Evolutionary conservation across 2,113 vertebrate genomes (phyloP).

Genomic region (Leuciscus idus): DNA sequence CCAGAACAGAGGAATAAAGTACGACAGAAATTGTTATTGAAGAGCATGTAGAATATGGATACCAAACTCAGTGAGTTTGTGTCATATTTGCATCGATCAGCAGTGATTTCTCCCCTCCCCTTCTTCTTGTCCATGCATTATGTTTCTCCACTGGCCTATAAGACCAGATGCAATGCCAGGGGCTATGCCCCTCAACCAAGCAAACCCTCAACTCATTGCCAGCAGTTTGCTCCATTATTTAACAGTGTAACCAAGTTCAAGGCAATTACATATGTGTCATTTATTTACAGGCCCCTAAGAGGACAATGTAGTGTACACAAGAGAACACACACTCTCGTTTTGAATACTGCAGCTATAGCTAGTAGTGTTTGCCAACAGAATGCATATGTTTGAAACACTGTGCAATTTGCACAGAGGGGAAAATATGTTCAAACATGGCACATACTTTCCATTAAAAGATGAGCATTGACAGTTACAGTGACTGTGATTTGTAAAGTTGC

Average conservation of each 20-base stretch:
- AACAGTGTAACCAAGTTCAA: conserved; percentile 57
- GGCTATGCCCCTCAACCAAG: conserved; percentile 56
- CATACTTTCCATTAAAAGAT: neutral
- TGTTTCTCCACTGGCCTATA: conserved; percentile 54
- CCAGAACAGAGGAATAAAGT: neutral
- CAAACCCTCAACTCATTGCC: conserved; percentile 57
- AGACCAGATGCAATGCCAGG: conserved; percentile 60
- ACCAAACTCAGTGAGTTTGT: neutral
- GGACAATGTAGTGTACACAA: conserved; percentile 51
- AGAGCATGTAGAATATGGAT: neutral
- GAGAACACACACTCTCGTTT: conserved; percentile 46
- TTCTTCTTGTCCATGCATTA: conserved; percentile 42
- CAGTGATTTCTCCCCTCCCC: conserved; percentile 9
- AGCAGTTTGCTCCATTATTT: conserved; percentile 60
- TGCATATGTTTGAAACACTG: conserved; percentile 41
- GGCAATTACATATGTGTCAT: conserved; percentile 57
- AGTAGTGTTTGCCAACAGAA: conserved; percentile 37
- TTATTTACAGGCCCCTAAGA: conserved; percentile 51
- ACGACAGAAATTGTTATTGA: neutral
- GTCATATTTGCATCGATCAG: conserved; percentile 30
- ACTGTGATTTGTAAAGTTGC: neutral
- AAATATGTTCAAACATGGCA: conserved; percentile 17
- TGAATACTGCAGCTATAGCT: conserved; percentile 41
- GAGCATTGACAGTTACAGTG: neutral
- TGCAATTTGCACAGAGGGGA: conserved; percentile 12